Base-by-base conservation (phyloP, 2,888 invertebrate species). In the Morpho achilles region DNA sequence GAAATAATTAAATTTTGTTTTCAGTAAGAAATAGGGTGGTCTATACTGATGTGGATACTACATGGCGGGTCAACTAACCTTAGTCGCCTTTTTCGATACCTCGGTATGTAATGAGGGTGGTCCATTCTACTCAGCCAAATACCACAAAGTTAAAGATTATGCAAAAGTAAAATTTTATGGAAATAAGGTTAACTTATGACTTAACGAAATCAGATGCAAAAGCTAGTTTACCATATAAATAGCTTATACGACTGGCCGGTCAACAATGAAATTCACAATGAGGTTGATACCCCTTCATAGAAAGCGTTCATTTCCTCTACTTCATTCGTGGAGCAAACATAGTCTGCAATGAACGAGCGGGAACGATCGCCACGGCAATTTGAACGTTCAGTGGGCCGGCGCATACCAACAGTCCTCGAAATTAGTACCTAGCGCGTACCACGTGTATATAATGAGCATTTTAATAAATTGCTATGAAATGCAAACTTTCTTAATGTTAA, bases 331-430 rank as follows among this genome's bases (percentile, higher is more conserved):
- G 79, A 76, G 80, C 80, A 81, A 84, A 80, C 80, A 82, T 71
- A 72, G 70, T 64, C 71, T 64, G 81, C 83, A 84, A 83, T 83
- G 83, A 85, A 76, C 78, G 75, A 66, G 68, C 71, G 66, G 73
- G 77, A 73, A 76, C 70, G 73, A 71, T 67, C 76, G 81, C 77
- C 74, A 84, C 84, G 86, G 76, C 80, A 85, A 87, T 87, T 87
- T 86, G 80, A 80, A 79, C 80, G 81, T 74, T 77, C 83, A 86
- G 80, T 84, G 82, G 82, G 74, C 84, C 85, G 83, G 69, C 73
- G 77, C 79, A 75, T 71, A 76, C 76, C 77, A 80, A 82, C 83
- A 76, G 76, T 76, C 80, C 83, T 82, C 82, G 77, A 80, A 84
- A 86, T 84, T 83, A 80, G 77, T 80, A 66, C 68, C 50, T 62